Base-by-base conservation (phyloP, 2,888 invertebrate genomes). In the Amorpha juglandis region DNA sequence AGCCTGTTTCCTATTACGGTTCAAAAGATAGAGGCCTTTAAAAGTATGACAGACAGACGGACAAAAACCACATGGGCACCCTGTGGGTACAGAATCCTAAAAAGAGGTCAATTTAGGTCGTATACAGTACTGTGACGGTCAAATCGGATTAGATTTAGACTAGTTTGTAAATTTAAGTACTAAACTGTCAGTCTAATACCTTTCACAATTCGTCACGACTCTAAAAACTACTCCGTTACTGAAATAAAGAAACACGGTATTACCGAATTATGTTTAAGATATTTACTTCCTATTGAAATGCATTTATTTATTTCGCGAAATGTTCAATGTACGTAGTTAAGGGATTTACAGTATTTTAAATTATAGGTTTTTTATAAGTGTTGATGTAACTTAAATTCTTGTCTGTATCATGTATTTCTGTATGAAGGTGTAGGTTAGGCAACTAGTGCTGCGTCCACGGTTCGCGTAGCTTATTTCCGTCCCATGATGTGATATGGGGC, bases 301-400 rank as follows among this genome's bases (percentile, higher is more conserved):
- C 51, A 67, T 63, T 67, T 67, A 66, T 66, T 52, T 63, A 45
- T 55, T 52, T 53, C 33, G n/a, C n/a, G 53, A 63, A 33, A 51
- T 47, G 48, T 65, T 19, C 33, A 47, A 19, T 58, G 33, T 12
- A 27, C 14, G n/a, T 16, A 64, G 33, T 33, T 47, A 47, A 53
- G 27, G 27, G 47, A 53, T n/a, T 21, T 33, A 64, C 47, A 64
- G 52, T 64, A 58, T 58, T 58, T 58, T 12, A 16, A 42, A 19
- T 19, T 7, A 19, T 58, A 58, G 42, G 58, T 38, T 58, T 16
- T 55, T 12, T 58, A 58, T 38, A 58, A 42, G 38, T 19, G 9
- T 58, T 19, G 1, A 27, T 4, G 4, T 27, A 27, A 27, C 27
- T 3, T 27, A 27, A 27, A 4, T 27, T 27, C 27, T 27, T 4